Evolutionary conservation across 2,797 vertebrate species (phyloP).

Genomic region (Falco biarmicus): DNA sequence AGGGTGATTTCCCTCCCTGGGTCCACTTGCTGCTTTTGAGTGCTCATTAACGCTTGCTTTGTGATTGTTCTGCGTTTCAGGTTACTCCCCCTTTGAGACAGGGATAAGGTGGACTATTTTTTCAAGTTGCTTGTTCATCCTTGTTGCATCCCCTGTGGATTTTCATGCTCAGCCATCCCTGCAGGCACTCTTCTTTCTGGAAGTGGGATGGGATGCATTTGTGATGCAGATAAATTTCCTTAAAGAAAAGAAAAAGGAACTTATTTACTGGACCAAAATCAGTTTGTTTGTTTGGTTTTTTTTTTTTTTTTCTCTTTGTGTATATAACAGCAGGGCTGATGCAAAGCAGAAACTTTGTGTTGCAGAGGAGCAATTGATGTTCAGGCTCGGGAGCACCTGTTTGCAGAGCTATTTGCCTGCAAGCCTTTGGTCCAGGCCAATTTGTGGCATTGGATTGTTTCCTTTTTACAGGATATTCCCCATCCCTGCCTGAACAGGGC

Average conservation of each 20-base stretch:
- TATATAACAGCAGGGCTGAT: background rate
- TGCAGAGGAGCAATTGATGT: background rate
- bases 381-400: background rate
- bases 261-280: background rate
- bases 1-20: too few species aligned
- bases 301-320: too few species aligned
- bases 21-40: rapidly evolving
- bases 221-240: background rate
- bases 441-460: rapidly evolving
- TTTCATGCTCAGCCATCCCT: rapidly evolving
- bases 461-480: background rate
- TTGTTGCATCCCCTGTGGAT: rapidly evolving
- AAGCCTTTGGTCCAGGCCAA: background rate
- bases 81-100: background rate
- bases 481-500: background rate
- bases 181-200: background rate
- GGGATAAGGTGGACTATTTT: background rate
- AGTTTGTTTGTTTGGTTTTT: too few species aligned
- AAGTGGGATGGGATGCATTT: background rate
- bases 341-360: background rate
- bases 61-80: rapidly evolving
- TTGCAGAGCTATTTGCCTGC: background rate
- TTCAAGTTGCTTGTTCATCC: rapidly evolving
- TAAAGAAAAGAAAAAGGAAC: background rate
- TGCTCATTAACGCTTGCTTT: background rate